Percentiles rank a stretch among this genome's conserved stretches.
Evolutionary conservation across 2,888 invertebrate genomes (phyloP).

Genomic region (Atethmia centrago): DNA sequence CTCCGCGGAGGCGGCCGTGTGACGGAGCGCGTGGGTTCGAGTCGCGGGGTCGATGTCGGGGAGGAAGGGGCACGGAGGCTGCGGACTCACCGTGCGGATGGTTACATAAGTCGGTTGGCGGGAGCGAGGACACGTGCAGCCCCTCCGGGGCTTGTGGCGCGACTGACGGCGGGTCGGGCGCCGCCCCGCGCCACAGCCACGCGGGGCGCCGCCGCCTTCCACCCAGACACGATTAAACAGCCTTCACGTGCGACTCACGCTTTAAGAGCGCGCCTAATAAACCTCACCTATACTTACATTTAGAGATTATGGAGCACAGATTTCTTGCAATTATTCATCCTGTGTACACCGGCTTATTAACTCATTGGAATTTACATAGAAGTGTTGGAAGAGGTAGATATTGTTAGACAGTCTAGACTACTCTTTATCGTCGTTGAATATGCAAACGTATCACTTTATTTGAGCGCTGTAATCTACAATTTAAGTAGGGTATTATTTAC

Average conservation of each 20-base stretch:
- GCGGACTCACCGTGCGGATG: slow-evolving; percentile 89
- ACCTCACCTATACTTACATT: slow-evolving; percentile 81
- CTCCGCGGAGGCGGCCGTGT: slow-evolving; percentile 71
- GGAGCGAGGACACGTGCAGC: slow-evolving; percentile 86
- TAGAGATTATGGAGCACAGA: slow-evolving; percentile 73
- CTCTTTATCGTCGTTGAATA: slow-evolving; percentile 55
- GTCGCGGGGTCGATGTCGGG: slow-evolving; percentile 76
- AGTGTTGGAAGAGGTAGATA: slow-evolving; percentile 27
- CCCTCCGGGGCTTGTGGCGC: slow-evolving; percentile 87
- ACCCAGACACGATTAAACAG: slow-evolving; percentile 86
- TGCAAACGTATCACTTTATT: slow-evolving; percentile 58
- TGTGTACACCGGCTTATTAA: slow-evolving; percentile 52
- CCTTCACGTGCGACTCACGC: slow-evolving; percentile 83
- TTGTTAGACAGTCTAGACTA: slow-evolving; percentile 53
- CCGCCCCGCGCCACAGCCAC: slow-evolving; percentile 87
- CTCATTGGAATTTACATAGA: slow-evolving; percentile 42
- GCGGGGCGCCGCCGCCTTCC: slow-evolving; percentile 72
- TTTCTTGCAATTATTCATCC: slow-evolving; percentile 66
- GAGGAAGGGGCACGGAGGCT: slow-evolving; percentile 85
- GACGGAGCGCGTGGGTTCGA: slow-evolving; percentile 64
- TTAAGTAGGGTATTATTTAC: slow-evolving; percentile 49
- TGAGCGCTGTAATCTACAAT: slow-evolving; percentile 54
- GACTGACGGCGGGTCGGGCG: slow-evolving; percentile 85
- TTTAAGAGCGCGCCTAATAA: slow-evolving; percentile 82
- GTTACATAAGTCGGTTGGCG: slow-evolving; percentile 88